A percentile compares a stretch with the other conserved stretches of the same genome.
These are phyloP conservation scores for Eolophus roseicapilla DNA, from an alignment of 2,113 vertebrate genomes.

Conservation along the genomic window DNA sequence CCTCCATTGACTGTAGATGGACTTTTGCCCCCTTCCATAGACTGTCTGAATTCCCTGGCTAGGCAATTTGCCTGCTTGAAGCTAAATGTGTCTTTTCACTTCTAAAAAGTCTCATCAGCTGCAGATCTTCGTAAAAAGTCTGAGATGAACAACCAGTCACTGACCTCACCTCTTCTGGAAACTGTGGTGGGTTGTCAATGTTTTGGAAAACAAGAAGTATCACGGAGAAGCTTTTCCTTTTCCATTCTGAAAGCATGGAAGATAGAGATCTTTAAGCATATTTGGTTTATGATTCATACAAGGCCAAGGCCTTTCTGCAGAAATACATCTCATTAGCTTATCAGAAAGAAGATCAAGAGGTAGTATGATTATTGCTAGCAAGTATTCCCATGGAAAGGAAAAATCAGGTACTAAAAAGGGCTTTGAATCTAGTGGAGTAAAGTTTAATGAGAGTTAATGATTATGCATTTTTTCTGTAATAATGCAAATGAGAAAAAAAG, in stretches of 20 bases:
- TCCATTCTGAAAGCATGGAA: background rate
- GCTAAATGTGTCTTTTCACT: background rate
- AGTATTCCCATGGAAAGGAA: background rate
- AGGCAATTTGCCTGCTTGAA: background rate
- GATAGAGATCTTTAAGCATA: background rate
- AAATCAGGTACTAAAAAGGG: background rate
- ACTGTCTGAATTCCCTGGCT: background rate
- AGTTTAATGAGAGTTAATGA: background rate
- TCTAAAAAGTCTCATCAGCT: background rate
- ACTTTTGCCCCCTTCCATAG: background rate
- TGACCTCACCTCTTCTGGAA: background rate
- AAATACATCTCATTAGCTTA: background rate
- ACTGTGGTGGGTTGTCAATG: background rate
- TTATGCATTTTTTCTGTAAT: background rate
- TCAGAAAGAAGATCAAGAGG: background rate
- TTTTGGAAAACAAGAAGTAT: background rate
- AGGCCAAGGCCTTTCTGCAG: background rate
- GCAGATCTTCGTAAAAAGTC: background rate
- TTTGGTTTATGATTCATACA: background rate
- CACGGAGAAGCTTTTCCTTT: background rate
- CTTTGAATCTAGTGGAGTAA: background rate
- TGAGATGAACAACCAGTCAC: background rate
- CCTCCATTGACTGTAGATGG: background rate
- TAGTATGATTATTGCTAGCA: background rate
- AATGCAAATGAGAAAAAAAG: background rate